Percentiles rank a stretch among this genome's conserved stretches.
phyloP scores from a whole-genome alignment of 2,888 invertebrate genomes.

The Phyto melanocephala region DNA sequence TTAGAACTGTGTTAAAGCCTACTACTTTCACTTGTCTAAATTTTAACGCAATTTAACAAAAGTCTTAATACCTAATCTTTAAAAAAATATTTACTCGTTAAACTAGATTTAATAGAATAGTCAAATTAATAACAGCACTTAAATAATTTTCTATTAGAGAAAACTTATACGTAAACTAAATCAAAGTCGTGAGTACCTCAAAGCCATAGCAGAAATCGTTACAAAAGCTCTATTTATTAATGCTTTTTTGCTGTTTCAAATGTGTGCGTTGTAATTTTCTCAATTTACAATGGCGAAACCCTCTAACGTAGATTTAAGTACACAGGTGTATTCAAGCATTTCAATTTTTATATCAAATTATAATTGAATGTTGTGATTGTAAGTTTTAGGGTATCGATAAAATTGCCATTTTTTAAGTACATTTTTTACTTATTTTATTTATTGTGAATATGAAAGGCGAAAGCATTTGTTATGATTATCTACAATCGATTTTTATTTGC shows the following conservation, averaged over 20 bases:
- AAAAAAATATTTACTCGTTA: background rate
- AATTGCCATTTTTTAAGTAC: background rate
- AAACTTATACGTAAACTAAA: background rate
- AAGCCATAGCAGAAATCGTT: constrained; percentile 14
- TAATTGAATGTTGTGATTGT: constrained; percentile 50
- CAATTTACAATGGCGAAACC: constrained; percentile 40
- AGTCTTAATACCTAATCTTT: background rate
- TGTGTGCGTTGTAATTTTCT: background rate
- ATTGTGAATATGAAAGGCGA: constrained; percentile 55
- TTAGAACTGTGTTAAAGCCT: too few species aligned
- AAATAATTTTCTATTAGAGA: background rate
- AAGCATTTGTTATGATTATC: constrained; percentile 55
- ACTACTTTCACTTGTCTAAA: too few species aligned
- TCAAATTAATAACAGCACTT: background rate
- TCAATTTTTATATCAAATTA: constrained; percentile 58
- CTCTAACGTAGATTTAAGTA: constrained; percentile 45
- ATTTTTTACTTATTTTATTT: background rate
- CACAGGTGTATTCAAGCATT: constrained; percentile 62
- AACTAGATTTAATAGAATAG: background rate
- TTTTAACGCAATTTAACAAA: too few species aligned
- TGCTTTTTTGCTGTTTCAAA: background rate
- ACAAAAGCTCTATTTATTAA: background rate
- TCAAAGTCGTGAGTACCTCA: constrained; percentile 43
- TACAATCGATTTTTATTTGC: constrained; percentile 40
- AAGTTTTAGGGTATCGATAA: constrained; percentile 28